Conservation (phyloP, 2,888 invertebrate species). For the Latheticus oryzae region DNA sequence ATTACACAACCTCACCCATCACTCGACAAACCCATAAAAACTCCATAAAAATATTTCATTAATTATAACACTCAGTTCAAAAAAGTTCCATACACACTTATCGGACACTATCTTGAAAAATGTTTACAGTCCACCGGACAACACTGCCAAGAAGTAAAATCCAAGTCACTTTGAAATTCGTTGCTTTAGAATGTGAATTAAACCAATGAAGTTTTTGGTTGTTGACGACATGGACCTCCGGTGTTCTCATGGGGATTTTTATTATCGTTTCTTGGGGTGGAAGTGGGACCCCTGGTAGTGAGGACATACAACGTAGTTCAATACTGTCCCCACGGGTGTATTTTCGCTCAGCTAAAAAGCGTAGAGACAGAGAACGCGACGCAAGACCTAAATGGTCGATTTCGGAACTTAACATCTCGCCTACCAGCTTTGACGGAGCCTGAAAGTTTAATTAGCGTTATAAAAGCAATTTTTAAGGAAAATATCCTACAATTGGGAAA, state of each 20-base stretch:
- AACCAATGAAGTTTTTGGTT: slow-evolving; percentile 56
- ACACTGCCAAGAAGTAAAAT: slow-evolving; percentile 12
- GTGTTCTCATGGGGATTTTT: slow-evolving; percentile 48
- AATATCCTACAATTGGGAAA: too few species aligned
- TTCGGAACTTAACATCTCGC: slow-evolving; percentile 55
- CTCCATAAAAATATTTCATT: not conserved
- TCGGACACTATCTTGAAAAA: not conserved
- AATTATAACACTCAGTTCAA: not conserved
- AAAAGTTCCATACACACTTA: slow-evolving; percentile 2
- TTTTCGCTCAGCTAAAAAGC: slow-evolving; percentile 55
- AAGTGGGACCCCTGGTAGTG: slow-evolving; percentile 58
- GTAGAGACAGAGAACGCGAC: slow-evolving; percentile 54
- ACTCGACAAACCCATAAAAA: too few species aligned
- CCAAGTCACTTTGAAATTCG: slow-evolving; percentile 10
- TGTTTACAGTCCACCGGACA: slow-evolving; percentile 24
- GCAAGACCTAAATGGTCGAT: slow-evolving; percentile 54
- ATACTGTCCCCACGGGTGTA: slow-evolving; percentile 54
- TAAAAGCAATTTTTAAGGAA: not conserved
- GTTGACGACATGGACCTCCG: slow-evolving; percentile 52
- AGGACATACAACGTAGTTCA: slow-evolving; percentile 59
- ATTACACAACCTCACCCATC: too few species aligned
- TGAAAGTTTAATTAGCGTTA: slow-evolving; percentile 43
- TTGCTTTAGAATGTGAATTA: slow-evolving; percentile 28
- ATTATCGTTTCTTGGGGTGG: slow-evolving; percentile 53
- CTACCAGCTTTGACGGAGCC: slow-evolving; percentile 52